Evolutionary conservation across 2,888 invertebrate species (phyloP).

Genomic region (Pardosa pseudoannulata): DNA sequence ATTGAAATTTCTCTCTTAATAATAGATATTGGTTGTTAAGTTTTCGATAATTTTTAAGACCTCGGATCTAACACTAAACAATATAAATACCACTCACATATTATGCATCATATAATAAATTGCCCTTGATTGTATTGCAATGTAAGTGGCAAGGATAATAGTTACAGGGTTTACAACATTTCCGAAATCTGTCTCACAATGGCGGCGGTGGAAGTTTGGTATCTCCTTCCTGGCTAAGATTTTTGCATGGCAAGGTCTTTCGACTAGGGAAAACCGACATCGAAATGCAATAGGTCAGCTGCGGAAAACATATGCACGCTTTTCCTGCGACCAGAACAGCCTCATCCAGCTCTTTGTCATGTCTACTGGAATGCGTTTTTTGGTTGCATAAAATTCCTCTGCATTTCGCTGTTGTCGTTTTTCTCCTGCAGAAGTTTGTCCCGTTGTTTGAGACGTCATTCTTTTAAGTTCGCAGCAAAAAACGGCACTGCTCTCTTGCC

Average conservation of each 20-base stretch:
- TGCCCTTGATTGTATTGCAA: too few relatives aligned
- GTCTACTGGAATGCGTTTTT: conserved; percentile 61
- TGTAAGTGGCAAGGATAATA: too few relatives aligned
- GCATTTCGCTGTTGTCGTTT: conserved; percentile 58
- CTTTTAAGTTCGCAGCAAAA: conserved; percentile 48
- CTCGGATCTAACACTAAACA: too few relatives aligned
- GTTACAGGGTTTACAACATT: too few relatives aligned
- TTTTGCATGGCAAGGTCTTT: conserved; percentile 59
- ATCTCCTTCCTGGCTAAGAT: neutral
- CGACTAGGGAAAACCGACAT: conserved; percentile 53
- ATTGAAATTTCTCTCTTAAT: too few relatives aligned
- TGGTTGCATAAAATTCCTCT: conserved; percentile 65
- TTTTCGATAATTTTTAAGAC: too few relatives aligned
- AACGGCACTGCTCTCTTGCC: conserved; percentile 42
- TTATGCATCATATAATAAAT: too few relatives aligned
- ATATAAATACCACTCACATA: too few relatives aligned
- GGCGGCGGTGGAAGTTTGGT: neutral
- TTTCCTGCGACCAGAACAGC: conserved; percentile 47
- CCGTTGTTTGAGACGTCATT: conserved; percentile 68
- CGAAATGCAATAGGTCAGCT: conserved; percentile 70
- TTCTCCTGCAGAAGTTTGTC: conserved; percentile 48
- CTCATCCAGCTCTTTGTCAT: conserved; percentile 63
- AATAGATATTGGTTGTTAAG: too few relatives aligned
- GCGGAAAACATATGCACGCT: conserved; percentile 64
- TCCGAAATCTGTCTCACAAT: too few relatives aligned